A percentile compares a stretch with the other conserved stretches of the same genome.
phyloP scores from a whole-genome alignment of 1,140 invertebrate genomes.

The Zophobas atratus region DNA sequence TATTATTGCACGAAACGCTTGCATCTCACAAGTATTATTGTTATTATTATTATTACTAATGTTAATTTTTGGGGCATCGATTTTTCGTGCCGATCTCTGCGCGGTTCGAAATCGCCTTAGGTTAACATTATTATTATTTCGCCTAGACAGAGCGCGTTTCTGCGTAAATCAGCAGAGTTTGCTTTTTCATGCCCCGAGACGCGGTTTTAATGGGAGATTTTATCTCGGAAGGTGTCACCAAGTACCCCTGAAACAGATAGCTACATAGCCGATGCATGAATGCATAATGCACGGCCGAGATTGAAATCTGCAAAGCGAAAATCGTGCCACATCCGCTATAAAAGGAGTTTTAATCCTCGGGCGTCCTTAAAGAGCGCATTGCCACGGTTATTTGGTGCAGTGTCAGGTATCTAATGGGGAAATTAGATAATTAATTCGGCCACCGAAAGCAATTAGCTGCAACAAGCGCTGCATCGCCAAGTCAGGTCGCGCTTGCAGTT shows the following conservation, averaged over 20 bases:
- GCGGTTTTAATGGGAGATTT: conserved; percentile 54
- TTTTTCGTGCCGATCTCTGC: too few species aligned
- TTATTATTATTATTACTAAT: too few species aligned
- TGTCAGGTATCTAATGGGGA: conserved; percentile 26
- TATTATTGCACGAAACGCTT: too few species aligned
- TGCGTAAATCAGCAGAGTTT: conserved; percentile 26
- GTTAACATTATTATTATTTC: background rate
- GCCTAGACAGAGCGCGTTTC: background rate
- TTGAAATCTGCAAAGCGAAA: conserved; percentile 58
- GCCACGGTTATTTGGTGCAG: conserved; percentile 27
- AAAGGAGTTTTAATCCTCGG: conserved; percentile 30
- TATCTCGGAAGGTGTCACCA: conserved; percentile 56
- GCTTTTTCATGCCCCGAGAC: conserved; percentile 27
- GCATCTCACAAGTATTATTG: too few species aligned
- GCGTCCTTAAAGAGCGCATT: conserved; percentile 19
- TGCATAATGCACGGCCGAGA: conserved; percentile 55
- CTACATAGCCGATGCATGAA: conserved; percentile 56
- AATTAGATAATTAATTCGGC: conserved; percentile 38
- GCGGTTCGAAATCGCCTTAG: background rate
- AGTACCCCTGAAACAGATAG: conserved; percentile 57
- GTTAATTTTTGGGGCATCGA: too few species aligned
- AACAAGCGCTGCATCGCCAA: conserved; percentile 1
- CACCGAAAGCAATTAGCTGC: conserved; percentile 26
- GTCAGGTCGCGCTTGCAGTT: background rate
- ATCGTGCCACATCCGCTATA: conserved; percentile 50